phyloP scores from a whole-genome alignment of 2,797 vertebrate species.

The Salmo trutta region DNA sequence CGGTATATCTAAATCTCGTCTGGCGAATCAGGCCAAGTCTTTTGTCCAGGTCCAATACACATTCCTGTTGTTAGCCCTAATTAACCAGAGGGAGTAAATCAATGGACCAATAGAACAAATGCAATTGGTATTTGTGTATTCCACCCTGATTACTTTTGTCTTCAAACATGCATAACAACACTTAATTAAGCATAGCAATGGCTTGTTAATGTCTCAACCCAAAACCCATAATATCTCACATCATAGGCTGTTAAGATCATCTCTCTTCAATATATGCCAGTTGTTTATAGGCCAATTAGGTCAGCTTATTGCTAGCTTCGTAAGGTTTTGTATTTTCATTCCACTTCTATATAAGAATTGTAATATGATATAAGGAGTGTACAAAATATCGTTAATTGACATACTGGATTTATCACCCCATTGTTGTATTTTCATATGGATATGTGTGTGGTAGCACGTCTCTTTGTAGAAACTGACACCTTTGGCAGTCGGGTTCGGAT shows the following conservation, averaged over 20 bases:
- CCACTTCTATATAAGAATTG: not conserved
- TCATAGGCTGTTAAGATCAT: not conserved
- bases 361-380: not conserved
- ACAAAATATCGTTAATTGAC: no score
- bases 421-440: not conserved
- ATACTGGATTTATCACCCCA: not conserved
- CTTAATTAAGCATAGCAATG: conserved; percentile 33
- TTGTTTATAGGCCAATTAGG: not conserved
- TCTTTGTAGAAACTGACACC: conserved; percentile 90
- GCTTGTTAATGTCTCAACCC: not conserved
- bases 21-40: conserved; percentile 49
- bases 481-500: conserved; percentile 91
- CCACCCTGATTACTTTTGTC: conserved; percentile 3
- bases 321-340: not conserved
- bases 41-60: conserved; percentile 67
- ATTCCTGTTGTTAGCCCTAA: conserved; percentile 41
- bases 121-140: conserved; percentile 54
- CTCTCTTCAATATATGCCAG: not conserved
- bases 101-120: conserved; percentile 21
- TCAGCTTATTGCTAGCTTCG: no score
- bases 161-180: conserved; percentile 14
- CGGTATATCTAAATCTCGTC: conserved; percentile 60
- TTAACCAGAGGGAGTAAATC: conserved; percentile 31
- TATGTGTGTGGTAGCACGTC: conserved; percentile 77
- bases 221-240: not conserved